A percentile compares a stretch with the other conserved stretches of the same genome.
phyloP scores from a whole-genome alignment of 1,140 invertebrate genomes.

The Apis florea region DNA sequence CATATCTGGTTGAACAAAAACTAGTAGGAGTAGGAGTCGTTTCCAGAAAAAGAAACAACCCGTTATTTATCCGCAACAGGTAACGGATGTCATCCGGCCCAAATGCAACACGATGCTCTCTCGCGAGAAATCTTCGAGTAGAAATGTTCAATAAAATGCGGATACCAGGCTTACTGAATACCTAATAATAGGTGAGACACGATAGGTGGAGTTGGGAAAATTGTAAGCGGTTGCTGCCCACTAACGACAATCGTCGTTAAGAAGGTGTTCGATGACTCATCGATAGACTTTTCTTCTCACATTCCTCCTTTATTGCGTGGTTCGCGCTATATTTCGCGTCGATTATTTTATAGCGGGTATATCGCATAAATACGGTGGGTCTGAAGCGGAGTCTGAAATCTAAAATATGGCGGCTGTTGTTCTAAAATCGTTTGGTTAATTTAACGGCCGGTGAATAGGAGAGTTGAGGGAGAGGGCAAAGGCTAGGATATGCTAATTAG shows the following conservation, averaged over 20 bases:
- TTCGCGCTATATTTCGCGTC: background rate
- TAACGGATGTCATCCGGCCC: background rate
- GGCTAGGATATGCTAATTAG: conserved; percentile 47
- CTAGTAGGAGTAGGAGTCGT: too few relatives aligned
- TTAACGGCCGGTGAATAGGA: background rate
- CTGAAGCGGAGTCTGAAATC: background rate
- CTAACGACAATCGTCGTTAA: conserved; percentile 22
- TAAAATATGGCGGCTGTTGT: background rate
- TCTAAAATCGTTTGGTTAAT: conserved; percentile 26
- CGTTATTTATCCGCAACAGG: background rate
- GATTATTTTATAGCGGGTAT: conserved; percentile 16
- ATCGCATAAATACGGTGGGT: conserved; percentile 2
- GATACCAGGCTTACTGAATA: background rate
- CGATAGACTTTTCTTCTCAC: background rate
- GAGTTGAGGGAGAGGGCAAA: conserved; percentile 21
- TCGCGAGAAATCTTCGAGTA: background rate
- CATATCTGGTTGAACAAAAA: background rate
- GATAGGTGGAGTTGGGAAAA: background rate
- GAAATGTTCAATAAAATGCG: background rate
- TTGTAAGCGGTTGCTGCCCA: background rate
- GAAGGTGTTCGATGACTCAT: conserved; percentile 22
- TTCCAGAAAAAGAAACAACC: background rate
- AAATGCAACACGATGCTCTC: background rate
- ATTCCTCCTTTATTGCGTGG: conserved; percentile 18
- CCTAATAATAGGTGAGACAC: background rate